These are phyloP conservation scores for Acropternis orthonyx DNA, from an alignment of 2,797 vertebrate genomes.

Conservation along the genomic window DNA sequence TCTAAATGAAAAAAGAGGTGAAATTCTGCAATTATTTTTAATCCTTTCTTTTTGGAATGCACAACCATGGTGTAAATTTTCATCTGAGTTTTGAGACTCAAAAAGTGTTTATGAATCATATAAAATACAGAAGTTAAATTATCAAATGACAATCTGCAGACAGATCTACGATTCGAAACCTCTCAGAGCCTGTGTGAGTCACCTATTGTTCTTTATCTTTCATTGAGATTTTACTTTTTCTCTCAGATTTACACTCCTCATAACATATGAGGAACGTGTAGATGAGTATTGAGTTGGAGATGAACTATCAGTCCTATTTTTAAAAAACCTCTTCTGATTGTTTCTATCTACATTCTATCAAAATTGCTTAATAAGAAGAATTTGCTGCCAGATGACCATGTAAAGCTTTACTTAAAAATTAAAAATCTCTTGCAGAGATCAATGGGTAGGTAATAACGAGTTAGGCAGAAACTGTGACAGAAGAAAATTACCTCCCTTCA, in stretches of 20 bases:
- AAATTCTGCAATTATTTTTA: not conserved
- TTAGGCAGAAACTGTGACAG: not conserved
- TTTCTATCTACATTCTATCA: not conserved
- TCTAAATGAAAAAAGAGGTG: not conserved
- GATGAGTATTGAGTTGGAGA: not conserved
- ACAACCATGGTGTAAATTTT: not conserved
- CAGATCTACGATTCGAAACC: not conserved
- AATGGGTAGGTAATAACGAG: not conserved
- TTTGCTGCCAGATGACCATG: not conserved
- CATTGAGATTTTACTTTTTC: not conserved
- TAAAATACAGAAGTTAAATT: not conserved
- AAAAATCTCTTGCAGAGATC: not conserved
- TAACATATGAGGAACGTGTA: not conserved
- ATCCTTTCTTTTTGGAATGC: not conserved
- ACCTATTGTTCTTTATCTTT: not conserved
- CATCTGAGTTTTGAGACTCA: not conserved
- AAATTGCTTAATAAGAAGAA: not conserved
- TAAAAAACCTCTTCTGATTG: not conserved
- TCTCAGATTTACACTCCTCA: not conserved
- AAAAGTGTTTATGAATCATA: not conserved
- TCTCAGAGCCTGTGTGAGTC: not conserved
- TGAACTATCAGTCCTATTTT: not conserved
- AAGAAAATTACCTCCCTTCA: not conserved
- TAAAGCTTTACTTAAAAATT: not conserved
- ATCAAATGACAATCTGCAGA: not conserved